Evolutionary conservation across 2,888 invertebrate species (phyloP).

Genomic region (Plebejus argus): DNA sequence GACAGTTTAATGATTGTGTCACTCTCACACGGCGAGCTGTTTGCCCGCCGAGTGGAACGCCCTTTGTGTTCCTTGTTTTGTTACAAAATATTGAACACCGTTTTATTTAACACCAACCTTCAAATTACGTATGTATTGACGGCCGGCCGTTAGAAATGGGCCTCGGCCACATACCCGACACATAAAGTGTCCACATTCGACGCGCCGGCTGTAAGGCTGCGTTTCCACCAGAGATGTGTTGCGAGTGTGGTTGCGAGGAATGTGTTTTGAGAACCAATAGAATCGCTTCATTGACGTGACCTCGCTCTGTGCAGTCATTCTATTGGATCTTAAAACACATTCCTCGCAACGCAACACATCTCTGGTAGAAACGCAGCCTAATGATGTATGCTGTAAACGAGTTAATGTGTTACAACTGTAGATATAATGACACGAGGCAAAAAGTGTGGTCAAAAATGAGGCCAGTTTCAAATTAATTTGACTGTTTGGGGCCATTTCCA

Average conservation of each 20-base stretch:
- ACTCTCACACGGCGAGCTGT: conserved; percentile 47
- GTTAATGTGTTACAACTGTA: background rate
- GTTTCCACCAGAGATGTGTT: no score
- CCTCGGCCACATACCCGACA: background rate
- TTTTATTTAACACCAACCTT: conserved; percentile 77
- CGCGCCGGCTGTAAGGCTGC: background rate
- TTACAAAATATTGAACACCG: conserved; percentile 81
- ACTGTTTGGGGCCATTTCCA: no score
- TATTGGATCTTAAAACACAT: no score
- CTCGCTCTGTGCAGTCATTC: no score
- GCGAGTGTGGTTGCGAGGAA: no score
- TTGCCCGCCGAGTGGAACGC: conserved; percentile 75
- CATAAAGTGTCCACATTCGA: conserved; percentile 14
- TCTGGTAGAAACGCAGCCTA: no score
- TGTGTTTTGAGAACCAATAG: no score
- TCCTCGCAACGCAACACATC: no score
- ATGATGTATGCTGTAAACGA: background rate
- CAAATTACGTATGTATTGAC: conserved; percentile 71
- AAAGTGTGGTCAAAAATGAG: no score
- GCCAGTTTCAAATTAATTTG: no score
- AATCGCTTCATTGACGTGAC: no score
- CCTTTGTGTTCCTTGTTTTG: conserved; percentile 79
- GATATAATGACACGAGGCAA: background rate
- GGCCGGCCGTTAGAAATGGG: conserved; percentile 49
- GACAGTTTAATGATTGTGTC: conserved; percentile 60